Evolutionary conservation across 2,797 vertebrate species (phyloP).

Genomic region (Malacoctenus gilli): DNA sequence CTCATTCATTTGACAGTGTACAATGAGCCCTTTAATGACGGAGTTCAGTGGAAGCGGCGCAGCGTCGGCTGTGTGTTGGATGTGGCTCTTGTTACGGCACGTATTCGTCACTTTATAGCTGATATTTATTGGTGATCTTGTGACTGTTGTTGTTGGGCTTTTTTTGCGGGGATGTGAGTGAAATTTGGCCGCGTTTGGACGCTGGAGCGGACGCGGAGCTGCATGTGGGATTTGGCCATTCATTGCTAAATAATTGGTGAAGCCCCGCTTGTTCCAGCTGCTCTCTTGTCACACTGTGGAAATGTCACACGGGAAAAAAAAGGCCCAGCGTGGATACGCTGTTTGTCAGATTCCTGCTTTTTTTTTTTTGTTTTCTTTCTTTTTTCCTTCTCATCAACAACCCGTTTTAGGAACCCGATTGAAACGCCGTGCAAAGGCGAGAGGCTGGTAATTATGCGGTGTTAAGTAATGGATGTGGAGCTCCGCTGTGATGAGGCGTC

Average conservation of each 20-base stretch:
- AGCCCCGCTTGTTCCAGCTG: constrained; percentile 1
- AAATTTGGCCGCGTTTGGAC: too few species aligned
- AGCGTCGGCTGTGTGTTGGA: constrained; percentile 18
- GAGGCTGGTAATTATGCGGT: constrained; percentile 21
- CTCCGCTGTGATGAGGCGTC: constrained; percentile 65
- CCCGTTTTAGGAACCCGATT: background rate
- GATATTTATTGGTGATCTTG: background rate
- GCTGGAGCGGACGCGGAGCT: too few species aligned
- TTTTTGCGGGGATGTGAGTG: background rate
- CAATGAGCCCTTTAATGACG: constrained; percentile 64
- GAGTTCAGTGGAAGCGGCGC: constrained; percentile 27
- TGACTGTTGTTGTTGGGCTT: background rate
- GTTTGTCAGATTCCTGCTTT: constrained; percentile 12
- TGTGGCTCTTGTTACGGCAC: constrained; percentile 31
- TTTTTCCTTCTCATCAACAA: background rate
- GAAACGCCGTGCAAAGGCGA: background rate
- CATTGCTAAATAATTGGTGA: constrained; percentile 5
- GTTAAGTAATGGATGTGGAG: constrained; percentile 46
- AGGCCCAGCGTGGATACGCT: constrained; percentile 22
- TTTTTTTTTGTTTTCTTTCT: background rate
- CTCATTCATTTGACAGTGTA: constrained; percentile 44
- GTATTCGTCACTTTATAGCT: background rate
- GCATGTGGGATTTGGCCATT: background rate
- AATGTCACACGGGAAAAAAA: constrained; percentile 29
- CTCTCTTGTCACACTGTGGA: constrained; percentile 35